phyloP scores from a whole-genome alignment of 1,140 invertebrate species.

The Ctenoplectra terminalis region DNA sequence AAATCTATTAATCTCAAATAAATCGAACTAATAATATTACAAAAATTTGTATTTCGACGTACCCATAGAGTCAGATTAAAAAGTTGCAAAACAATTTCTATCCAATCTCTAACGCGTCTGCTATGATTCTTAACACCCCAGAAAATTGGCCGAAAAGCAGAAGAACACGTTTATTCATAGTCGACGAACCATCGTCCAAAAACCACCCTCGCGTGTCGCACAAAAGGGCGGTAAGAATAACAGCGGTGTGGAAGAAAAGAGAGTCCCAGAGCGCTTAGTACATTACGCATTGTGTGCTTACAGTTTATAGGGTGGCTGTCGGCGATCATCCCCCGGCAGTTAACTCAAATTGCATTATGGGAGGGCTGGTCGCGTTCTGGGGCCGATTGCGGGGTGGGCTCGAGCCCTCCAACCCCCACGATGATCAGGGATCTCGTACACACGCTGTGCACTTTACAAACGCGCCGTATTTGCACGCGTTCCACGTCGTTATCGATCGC shows the following conservation, averaged over 20 bases:
- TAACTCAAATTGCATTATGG: constrained; percentile 79
- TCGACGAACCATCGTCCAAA: no score
- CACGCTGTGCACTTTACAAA: constrained; percentile 44
- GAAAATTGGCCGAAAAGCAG: not conserved
- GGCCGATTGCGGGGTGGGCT: constrained; percentile 67
- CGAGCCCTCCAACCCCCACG: constrained; percentile 16
- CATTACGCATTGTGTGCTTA: constrained; percentile 75
- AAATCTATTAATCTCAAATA: no score
- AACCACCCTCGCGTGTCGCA: not conserved
- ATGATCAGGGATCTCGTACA: not conserved
- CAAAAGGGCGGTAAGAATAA: constrained; percentile 67
- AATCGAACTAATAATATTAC: no score
- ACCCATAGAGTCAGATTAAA: no score
- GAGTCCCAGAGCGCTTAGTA: constrained; percentile 60
- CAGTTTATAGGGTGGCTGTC: constrained; percentile 69
- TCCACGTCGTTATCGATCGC: constrained; percentile 17
- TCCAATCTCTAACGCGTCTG: not conserved
- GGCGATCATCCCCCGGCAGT: constrained; percentile 73
- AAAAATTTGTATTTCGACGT: no score
- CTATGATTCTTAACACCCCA: not conserved
- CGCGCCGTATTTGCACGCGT: constrained; percentile 41
- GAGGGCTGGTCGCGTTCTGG: constrained; percentile 66
- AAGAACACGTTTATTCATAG: not conserved
- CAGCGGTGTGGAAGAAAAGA: constrained; percentile 57
- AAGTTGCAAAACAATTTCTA: no score